Percentiles rank a stretch among this genome's conserved stretches.
Conservation (phyloP, 2,797 vertebrate species). For the Clarias platycephalus region DNA sequence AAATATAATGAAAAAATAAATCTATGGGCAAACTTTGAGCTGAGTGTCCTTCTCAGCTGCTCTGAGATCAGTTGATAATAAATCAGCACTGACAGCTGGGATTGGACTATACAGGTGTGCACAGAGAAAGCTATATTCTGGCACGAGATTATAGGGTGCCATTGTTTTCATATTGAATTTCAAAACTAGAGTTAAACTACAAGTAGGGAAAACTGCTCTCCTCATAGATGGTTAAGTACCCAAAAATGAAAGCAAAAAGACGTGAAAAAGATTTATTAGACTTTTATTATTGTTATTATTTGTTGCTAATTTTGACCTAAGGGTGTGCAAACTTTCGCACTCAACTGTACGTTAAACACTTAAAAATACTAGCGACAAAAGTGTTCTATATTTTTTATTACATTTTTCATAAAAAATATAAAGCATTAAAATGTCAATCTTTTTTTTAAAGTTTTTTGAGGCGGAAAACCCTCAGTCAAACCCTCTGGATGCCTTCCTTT, state of each 20-base stretch:
- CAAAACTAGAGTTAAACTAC: not conserved
- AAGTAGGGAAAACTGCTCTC: not conserved
- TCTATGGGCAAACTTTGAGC: not conserved
- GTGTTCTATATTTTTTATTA: not conserved
- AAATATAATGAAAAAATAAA: not conserved
- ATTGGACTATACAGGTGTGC: not conserved
- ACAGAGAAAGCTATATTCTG: not conserved
- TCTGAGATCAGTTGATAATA: not conserved
- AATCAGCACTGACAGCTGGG: not conserved
- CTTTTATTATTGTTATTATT: too few species aligned
- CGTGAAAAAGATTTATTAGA: not conserved
- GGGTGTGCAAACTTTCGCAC: not conserved
- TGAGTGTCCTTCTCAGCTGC: not conserved
- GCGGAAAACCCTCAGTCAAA: not conserved
- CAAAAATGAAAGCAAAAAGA: not conserved
- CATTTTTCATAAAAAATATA: not conserved
- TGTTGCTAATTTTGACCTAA: not conserved
- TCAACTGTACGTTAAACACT: not conserved
- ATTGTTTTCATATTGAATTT: not conserved
- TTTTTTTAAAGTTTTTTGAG: not conserved
- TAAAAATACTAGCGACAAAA: not conserved
- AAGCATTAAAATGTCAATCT: not conserved
- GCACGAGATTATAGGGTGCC: not conserved
- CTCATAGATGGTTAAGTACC: not conserved
- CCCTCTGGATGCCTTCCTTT: slow-evolving; percentile 34